phyloP scores from a whole-genome alignment of 2,113 vertebrate species.

The Hypomesus transpacificus region DNA sequence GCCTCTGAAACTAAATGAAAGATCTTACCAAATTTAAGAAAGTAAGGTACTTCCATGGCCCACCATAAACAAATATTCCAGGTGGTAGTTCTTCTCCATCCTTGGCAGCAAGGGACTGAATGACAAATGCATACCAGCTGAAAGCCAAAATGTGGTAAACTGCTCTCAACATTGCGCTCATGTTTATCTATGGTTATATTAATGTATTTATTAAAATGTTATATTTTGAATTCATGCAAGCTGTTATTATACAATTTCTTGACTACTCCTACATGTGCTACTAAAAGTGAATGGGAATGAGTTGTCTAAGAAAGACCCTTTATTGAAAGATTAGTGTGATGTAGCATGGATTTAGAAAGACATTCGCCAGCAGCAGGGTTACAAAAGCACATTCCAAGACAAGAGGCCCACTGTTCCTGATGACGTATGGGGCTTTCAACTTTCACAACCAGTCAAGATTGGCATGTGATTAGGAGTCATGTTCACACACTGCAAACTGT shows the following conservation, averaged over 20 bases:
- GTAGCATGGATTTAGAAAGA: conserved; percentile 37
- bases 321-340: conserved; percentile 50
- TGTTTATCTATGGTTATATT: conserved; percentile 17
- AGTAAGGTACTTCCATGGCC: conserved; percentile 76
- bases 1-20: too few species aligned
- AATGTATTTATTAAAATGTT: too few species aligned
- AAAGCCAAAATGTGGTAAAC: conserved; percentile 60
- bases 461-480: conserved; percentile 43
- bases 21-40: conserved; percentile 72
- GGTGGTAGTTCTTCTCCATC: conserved; percentile 59
- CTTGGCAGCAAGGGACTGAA: conserved; percentile 56
- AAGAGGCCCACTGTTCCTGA: conserved; percentile 60
- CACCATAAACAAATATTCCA: conserved; percentile 71
- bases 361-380: conserved; percentile 9
- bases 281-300: not conserved
- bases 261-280: not conserved
- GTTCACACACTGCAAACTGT: conserved; percentile 26
- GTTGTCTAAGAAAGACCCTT: conserved; percentile 22
- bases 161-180: conserved; percentile 41
- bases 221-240: not conserved
- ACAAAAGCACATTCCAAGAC: conserved; percentile 34
- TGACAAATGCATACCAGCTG: conserved; percentile 65
- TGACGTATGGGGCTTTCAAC: conserved; percentile 11
- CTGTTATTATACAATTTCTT: not conserved
- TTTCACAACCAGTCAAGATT: conserved; percentile 44